Conservation (phyloP, 1,140 invertebrate genomes). For the Meloidogyne floridensis region DNA sequence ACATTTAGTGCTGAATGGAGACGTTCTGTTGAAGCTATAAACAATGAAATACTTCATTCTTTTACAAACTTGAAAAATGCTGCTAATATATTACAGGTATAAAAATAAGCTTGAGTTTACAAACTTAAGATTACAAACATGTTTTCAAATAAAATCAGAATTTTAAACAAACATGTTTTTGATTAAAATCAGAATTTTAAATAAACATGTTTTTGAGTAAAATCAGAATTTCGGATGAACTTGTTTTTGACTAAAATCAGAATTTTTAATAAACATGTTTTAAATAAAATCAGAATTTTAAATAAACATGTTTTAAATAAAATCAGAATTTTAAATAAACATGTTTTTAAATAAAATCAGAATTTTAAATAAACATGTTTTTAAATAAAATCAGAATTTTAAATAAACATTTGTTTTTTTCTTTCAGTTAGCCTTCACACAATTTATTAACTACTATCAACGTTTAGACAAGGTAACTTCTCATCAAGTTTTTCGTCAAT, state of each 20-base stretch:
- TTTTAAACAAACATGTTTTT: background rate
- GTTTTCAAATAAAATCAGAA: background rate
- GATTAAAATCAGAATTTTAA: background rate
- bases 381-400: background rate
- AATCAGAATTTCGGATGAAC: too few species aligned
- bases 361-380: slow-evolving; percentile 9
- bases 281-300: background rate
- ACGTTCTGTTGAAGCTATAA: slow-evolving; percentile 86
- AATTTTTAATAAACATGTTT: background rate
- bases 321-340: background rate
- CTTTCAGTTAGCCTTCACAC: slow-evolving; percentile 83
- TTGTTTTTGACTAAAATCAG: background rate
- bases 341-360: background rate
- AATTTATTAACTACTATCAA: slow-evolving; percentile 95
- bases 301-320: background rate
- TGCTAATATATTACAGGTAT: slow-evolving; percentile 79
- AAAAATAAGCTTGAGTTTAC: background rate
- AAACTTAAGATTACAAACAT: background rate
- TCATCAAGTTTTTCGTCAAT: slow-evolving; percentile 73
- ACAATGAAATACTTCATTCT: slow-evolving; percentile 87
- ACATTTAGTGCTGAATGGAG: slow-evolving; percentile 92
- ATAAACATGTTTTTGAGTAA: background rate
- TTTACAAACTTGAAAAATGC: slow-evolving; percentile 95
- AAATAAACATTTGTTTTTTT: slow-evolving; percentile 9
- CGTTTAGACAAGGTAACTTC: slow-evolving; percentile 92